phyloP scores from a whole-genome alignment of 2,797 vertebrate genomes.

The Phoebastria nigripes region DNA sequence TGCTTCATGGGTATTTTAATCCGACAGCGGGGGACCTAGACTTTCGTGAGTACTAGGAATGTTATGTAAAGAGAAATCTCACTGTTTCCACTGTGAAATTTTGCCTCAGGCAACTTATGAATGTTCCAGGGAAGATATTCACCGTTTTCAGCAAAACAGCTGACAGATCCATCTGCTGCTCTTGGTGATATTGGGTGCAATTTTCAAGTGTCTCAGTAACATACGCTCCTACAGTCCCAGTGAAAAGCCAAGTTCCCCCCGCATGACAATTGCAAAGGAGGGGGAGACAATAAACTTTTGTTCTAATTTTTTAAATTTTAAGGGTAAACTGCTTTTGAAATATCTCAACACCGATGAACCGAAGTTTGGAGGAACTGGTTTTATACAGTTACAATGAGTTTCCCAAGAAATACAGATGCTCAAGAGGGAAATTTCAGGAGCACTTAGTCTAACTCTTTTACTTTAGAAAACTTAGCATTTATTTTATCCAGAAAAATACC shows the following conservation, averaged over 20 bases:
- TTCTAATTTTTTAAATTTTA: not conserved
- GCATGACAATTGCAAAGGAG: not conserved
- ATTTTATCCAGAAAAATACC: not conserved
- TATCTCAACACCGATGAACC: not conserved
- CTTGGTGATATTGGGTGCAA: slow-evolving; percentile 44
- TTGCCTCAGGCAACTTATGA: slow-evolving; percentile 60
- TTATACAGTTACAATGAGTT: not conserved
- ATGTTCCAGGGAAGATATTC: slow-evolving; percentile 64
- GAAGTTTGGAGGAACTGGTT: not conserved
- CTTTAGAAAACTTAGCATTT: not conserved
- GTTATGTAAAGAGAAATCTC: slow-evolving; percentile 62
- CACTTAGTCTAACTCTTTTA: not conserved
- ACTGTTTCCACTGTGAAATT: slow-evolving; percentile 66
- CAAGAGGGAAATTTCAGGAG: not conserved
- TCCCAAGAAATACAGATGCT: not conserved
- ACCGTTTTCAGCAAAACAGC: slow-evolving; percentile 62
- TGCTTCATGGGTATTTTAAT: slow-evolving; percentile 54
- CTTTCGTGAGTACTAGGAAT: slow-evolving; percentile 30
- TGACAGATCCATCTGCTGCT: slow-evolving; percentile 65
- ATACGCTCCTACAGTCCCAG: not conserved
- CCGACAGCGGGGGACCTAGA: not conserved
- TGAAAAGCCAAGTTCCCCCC: not conserved
- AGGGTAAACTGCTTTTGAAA: not conserved
- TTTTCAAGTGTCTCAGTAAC: slow-evolving; percentile 24
- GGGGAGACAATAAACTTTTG: not conserved